A percentile compares a stretch with the other conserved stretches of the same genome.
These are phyloP conservation scores for Lepidocolaptes lacrymiger DNA, from an alignment of 2,797 vertebrate species.

Conservation along the genomic window DNA sequence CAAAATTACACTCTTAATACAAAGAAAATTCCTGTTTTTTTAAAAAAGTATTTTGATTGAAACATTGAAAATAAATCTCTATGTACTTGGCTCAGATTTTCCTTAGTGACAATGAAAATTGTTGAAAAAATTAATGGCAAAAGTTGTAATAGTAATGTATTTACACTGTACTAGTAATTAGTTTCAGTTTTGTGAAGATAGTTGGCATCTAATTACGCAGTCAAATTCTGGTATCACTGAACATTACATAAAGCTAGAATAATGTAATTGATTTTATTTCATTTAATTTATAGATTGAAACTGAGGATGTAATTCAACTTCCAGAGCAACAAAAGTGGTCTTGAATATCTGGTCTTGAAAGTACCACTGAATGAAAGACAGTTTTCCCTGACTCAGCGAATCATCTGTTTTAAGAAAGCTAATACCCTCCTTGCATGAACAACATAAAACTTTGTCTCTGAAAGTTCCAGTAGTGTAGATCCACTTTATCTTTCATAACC, in stretches of 20 bases:
- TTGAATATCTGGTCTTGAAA: not conserved
- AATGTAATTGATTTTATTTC: not conserved
- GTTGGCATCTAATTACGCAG: not conserved
- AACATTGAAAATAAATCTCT: not conserved
- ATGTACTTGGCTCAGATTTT: not conserved
- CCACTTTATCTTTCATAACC: not conserved
- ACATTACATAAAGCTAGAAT: not conserved
- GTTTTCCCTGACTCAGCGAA: not conserved
- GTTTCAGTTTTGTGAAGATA: not conserved
- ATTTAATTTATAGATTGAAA: not conserved
- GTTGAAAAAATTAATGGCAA: not conserved
- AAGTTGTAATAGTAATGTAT: not conserved
- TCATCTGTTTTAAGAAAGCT: accelerated
- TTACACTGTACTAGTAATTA: not conserved
- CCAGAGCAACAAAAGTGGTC: not conserved
- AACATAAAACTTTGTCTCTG: not conserved
- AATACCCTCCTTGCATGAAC: not conserved
- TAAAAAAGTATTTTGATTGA: not conserved
- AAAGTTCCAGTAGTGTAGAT: not conserved
- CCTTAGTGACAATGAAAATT: not conserved
- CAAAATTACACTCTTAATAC: not conserved
- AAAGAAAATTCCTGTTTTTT: not conserved
- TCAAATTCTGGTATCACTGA: not conserved
- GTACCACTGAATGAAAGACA: not conserved
- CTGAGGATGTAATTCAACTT: not conserved